Evolutionary conservation across 2,797 vertebrate genomes (phyloP).

Genomic region (Myoxocephalus aenaeus): DNA sequence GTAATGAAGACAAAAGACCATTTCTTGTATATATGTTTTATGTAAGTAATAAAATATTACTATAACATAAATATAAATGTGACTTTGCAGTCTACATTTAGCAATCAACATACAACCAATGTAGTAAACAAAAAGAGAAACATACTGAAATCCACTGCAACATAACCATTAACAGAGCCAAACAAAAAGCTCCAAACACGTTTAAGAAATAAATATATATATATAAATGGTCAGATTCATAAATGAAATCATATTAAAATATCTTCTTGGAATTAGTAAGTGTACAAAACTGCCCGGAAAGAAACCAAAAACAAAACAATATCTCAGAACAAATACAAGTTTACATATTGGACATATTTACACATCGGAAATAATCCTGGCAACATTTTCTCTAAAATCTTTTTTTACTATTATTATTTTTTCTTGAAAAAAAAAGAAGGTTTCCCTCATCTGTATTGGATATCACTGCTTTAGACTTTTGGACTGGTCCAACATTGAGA

Average conservation of each 20-base stretch:
- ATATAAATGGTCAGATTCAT: conserved; percentile 95
- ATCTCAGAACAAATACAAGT: conserved; percentile 91
- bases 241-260: conserved; percentile 98
- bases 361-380: conserved; percentile 90
- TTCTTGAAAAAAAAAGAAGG: conserved; percentile 67
- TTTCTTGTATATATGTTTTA: conserved; percentile 99
- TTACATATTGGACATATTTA: conserved; percentile 98
- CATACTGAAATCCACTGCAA: conserved; percentile 86
- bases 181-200: conserved; percentile 92
- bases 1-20: conserved; percentile 93
- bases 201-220: conserved; percentile 98
- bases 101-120: conserved; percentile 94
- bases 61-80: conserved; percentile 99
- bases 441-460: conserved; percentile 81
- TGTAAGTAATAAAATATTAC: conserved; percentile 99
- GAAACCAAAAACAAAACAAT: conserved; percentile 84
- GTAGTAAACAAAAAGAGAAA: conserved; percentile 79
- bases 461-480: conserved; percentile 81
- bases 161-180: conserved; percentile 87
- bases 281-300: conserved; percentile 95
- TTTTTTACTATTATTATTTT: conserved; percentile 66
- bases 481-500: conserved; percentile 79
- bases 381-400: conserved; percentile 89
- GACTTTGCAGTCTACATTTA: conserved; percentile 98
- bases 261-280: conserved; percentile 95